Conservation (phyloP, 2,888 invertebrate species). For the Kryphioiulus occultus region DNA sequence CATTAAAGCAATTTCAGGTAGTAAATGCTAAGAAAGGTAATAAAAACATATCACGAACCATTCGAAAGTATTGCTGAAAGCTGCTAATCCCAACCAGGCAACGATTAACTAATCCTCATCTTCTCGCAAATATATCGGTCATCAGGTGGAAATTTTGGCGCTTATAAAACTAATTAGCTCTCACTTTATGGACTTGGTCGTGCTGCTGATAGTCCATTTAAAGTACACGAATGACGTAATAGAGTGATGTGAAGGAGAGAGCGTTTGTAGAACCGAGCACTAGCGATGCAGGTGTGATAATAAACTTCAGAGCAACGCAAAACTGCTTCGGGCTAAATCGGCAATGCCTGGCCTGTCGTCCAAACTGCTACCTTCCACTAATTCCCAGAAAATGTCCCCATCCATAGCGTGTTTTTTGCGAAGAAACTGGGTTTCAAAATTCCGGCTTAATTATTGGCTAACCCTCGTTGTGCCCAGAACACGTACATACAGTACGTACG, state of each 20-base stretch:
- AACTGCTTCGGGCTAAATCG: not conserved
- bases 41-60: not conserved
- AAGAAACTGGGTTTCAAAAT: not conserved
- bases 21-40: too few species aligned
- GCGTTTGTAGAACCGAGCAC: not conserved
- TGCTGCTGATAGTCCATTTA: not conserved
- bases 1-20: too few species aligned
- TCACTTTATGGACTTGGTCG: not conserved
- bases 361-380: not conserved
- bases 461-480: not conserved
- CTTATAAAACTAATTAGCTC: not conserved
- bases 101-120: slow-evolving; percentile 7
- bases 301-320: not conserved
- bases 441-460: not conserved
- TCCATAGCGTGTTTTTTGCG: not conserved
- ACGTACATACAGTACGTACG: not conserved
- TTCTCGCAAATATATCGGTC: not conserved
- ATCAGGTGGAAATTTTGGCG: not conserved
- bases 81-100: not conserved
- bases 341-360: not conserved
- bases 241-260: not conserved
- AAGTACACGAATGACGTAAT: not conserved
- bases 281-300: not conserved
- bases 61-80: not conserved
- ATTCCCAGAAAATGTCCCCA: slow-evolving; percentile 16